Conservation (phyloP, 2,113 vertebrate species). For the Chaetorhynchus papuensis region DNA sequence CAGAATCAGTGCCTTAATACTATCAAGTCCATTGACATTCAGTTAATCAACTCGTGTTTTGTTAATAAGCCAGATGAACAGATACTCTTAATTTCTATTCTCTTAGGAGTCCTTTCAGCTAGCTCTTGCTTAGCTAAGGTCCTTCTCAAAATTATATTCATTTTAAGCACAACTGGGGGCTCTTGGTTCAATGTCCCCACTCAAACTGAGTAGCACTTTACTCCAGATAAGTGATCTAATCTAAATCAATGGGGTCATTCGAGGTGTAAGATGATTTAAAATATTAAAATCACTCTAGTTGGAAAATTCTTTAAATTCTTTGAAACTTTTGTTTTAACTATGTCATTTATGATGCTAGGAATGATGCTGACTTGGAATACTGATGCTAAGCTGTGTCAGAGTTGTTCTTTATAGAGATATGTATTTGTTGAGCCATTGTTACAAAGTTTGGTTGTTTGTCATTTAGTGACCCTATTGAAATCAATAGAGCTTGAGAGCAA, state of each 20-base stretch:
- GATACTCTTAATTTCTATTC: not conserved
- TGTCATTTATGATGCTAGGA: not conserved
- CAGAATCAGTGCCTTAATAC: not conserved
- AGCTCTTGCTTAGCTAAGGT: not conserved
- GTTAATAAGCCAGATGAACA: not conserved
- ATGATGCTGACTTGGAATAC: not conserved
- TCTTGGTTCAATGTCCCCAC: not conserved
- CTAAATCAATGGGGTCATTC: not conserved
- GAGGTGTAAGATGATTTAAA: not conserved
- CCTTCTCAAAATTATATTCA: not conserved
- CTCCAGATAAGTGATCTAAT: conserved; percentile 2
- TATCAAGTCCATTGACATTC: not conserved
- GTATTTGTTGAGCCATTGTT: not conserved
- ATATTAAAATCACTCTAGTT: not conserved
- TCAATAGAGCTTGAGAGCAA: not conserved
- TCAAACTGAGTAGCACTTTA: conserved; percentile 1
- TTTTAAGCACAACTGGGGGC: not conserved
- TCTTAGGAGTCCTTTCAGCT: not conserved
- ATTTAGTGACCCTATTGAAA: not conserved
- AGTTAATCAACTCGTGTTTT: not conserved
- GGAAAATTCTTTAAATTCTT: not conserved
- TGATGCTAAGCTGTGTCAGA: not conserved
- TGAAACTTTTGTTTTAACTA: not conserved
- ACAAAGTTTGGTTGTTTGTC: not conserved
- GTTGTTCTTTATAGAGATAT: not conserved